Evolutionary conservation across 2,888 invertebrate species (phyloP).

Genomic region (Eledone cirrhosa): DNA sequence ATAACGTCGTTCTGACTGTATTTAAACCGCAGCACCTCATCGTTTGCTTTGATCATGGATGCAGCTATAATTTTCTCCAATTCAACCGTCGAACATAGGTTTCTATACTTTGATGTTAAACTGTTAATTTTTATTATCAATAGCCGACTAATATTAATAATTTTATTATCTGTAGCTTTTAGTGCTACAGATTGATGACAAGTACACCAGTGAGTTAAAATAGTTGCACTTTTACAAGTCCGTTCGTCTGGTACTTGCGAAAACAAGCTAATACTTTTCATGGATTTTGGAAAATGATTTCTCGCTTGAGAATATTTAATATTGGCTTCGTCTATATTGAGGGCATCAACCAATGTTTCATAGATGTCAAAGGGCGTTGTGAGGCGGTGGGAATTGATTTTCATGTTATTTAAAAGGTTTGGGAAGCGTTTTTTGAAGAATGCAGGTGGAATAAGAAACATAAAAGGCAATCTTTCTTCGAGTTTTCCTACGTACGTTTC

Average conservation of each 20-base stretch:
- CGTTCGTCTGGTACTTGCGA: conserved; percentile 76
- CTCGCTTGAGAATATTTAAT: conserved; percentile 19
- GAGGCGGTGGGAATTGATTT: conserved; percentile 74
- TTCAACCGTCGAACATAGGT: conserved; percentile 32
- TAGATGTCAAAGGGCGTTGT: conserved; percentile 87
- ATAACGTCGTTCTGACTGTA: conserved; percentile 63
- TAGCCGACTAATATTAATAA: background rate
- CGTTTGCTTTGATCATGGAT: conserved; percentile 70
- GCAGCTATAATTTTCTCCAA: conserved; percentile 35
- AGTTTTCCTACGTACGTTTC: conserved; percentile 80
- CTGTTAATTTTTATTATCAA: background rate
- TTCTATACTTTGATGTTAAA: background rate
- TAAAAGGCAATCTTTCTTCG: conserved; percentile 87
- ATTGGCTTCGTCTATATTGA: conserved; percentile 36
- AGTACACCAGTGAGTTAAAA: conserved; percentile 74
- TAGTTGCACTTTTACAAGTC: conserved; percentile 80
- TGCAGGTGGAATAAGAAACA: conserved; percentile 78
- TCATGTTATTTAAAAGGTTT: conserved; percentile 74
- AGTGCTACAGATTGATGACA: conserved; percentile 32
- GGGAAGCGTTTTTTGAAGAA: conserved; percentile 76
- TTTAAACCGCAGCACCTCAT: conserved; percentile 43
- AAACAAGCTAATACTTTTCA: conserved; percentile 75
- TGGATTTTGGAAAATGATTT: background rate
- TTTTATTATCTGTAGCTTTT: background rate
- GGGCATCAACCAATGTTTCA: conserved; percentile 79